These are phyloP conservation scores for Ahaetulla prasina DNA, from an alignment of 2,113 vertebrate genomes.

Conservation along the genomic window DNA sequence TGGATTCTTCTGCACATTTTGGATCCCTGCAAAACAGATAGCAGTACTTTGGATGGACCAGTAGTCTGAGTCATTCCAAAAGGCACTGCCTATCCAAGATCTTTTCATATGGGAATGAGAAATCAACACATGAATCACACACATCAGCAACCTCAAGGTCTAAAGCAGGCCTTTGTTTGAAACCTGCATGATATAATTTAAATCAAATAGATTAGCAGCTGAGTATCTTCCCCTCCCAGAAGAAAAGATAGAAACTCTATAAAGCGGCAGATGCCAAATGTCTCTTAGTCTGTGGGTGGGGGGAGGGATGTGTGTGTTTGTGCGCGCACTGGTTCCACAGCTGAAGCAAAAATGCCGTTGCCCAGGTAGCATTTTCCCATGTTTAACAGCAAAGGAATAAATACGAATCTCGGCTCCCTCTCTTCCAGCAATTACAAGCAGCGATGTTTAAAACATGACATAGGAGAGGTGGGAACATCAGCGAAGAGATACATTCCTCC, in stretches of 20 bases:
- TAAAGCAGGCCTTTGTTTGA: not conserved
- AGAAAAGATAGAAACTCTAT: conserved; percentile 8
- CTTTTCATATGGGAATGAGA: not conserved
- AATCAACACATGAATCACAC: not conserved
- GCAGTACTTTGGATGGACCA: not conserved
- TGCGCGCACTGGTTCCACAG: accelerated
- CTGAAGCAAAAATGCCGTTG: not conserved
- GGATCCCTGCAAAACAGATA: not conserved
- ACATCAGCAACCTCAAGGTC: not conserved
- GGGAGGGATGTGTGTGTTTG: accelerated
- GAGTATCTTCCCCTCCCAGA: not conserved
- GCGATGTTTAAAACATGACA: not conserved
- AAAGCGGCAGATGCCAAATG: not conserved
- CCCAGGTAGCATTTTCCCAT: not conserved
- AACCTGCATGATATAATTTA: not conserved
- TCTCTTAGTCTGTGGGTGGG: not conserved
- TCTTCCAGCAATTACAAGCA: not conserved
- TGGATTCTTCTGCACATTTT: not conserved
- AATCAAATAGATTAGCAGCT: not conserved
- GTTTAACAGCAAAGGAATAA: not conserved
- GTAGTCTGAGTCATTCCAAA: not conserved
- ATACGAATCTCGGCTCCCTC: not conserved
- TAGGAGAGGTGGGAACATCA: not conserved
- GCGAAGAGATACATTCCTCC: not conserved
- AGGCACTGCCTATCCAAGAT: not conserved